Percentiles rank a stretch among this genome's conserved stretches.
Evolutionary conservation across 1,140 invertebrate genomes (phyloP).

Genomic region (Idris sp.): DNA sequence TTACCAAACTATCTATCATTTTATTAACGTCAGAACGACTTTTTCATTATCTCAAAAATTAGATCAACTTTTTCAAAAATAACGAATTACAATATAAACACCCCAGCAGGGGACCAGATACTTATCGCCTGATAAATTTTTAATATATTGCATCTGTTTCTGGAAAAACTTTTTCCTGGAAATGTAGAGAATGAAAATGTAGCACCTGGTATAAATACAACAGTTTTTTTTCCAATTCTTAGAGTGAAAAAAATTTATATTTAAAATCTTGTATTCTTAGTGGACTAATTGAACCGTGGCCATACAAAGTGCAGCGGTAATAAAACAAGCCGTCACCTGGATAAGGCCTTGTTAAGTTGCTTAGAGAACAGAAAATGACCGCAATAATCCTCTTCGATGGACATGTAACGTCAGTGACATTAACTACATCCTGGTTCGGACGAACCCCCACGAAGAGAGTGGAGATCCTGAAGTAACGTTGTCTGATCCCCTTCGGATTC

Average conservation of each 20-base stretch:
- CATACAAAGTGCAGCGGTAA: constrained; percentile 11
- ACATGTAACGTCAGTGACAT: constrained; percentile 60
- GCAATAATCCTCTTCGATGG: constrained; percentile 67
- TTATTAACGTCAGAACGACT: constrained; percentile 23
- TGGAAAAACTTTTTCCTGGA: too few relatives aligned
- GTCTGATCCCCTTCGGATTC: constrained; percentile 50
- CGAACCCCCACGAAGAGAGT: constrained; percentile 71
- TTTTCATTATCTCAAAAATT: constrained; percentile 10
- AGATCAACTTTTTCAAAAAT: too few relatives aligned
- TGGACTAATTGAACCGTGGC: constrained; percentile 19
- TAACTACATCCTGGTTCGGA: constrained; percentile 72
- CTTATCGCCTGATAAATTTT: too few relatives aligned
- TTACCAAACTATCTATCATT: constrained; percentile 10
- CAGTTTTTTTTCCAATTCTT: too few relatives aligned
- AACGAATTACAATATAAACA: too few relatives aligned
- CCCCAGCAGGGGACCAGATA: too few relatives aligned
- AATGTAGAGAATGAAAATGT: too few relatives aligned
- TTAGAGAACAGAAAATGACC: constrained; percentile 67
- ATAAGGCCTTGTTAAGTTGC: constrained; percentile 55
- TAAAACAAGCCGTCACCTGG: constrained; percentile 47
- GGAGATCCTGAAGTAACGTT: constrained; percentile 68
- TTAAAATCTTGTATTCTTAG: too few relatives aligned
- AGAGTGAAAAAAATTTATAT: too few relatives aligned
- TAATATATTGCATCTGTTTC: too few relatives aligned
- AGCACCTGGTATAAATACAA: too few relatives aligned